These are phyloP conservation scores for Lasioglossum lativentre DNA, from an alignment of 2,888 invertebrate genomes.

Conservation along the genomic window DNA sequence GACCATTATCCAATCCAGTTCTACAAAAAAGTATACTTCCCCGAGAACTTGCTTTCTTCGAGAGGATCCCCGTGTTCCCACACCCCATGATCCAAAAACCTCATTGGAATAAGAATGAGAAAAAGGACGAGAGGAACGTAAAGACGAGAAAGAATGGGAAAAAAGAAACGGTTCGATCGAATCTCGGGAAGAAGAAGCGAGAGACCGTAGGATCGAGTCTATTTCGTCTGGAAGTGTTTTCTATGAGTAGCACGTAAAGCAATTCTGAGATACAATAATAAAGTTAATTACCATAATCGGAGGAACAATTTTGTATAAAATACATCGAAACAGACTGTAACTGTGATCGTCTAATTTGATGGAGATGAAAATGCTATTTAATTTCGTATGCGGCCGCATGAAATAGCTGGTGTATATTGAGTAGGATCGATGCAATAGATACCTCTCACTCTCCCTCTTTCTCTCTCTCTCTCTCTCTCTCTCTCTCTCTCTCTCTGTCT, in stretches of 20 bases:
- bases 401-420: slow-evolving; percentile 37
- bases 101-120: neutral
- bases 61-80: neutral
- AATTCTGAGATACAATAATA: slow-evolving; percentile 69
- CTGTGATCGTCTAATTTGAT: slow-evolving; percentile 61
- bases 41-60: slow-evolving; percentile 22
- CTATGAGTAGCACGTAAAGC: slow-evolving; percentile 66
- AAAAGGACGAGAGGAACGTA: neutral
- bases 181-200: slow-evolving; percentile 7
- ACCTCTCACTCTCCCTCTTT: neutral
- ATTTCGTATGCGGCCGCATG: slow-evolving; percentile 44
- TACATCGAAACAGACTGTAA: slow-evolving; percentile 61
- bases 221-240: slow-evolving; percentile 44
- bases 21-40: neutral
- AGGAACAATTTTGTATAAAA: slow-evolving; percentile 64
- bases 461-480: neutral
- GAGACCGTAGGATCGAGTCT: slow-evolving; percentile 13
- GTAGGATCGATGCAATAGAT: slow-evolving; percentile 41
- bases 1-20: slow-evolving; percentile 12
- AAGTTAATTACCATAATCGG: slow-evolving; percentile 60
- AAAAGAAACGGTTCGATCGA: neutral
- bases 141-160: neutral
- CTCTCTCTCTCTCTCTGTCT: no score
- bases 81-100: neutral
- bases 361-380: slow-evolving; percentile 55